Evolutionary conservation across 2,888 invertebrate species (phyloP), one percentile per base, ranked within the genome.

Genomic region (Polydrusus cervinus): DNA sequence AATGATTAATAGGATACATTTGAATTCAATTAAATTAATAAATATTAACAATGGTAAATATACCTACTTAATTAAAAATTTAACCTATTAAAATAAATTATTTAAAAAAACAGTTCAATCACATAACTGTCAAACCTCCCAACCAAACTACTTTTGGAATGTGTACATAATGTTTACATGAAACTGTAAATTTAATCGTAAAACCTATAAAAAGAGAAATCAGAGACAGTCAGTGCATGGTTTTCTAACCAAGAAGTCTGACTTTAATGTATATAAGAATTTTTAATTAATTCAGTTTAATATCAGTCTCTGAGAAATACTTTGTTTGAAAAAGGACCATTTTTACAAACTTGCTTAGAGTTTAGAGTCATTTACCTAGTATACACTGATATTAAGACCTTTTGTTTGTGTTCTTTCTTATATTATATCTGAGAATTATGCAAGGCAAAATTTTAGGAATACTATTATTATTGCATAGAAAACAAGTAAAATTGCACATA

Each of bases 131-230:
- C 25, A 34, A 34, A 34, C 34, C 34, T 34, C 1, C 34, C 34
- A 34, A 6, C 7, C n/a, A n/a, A n/a, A n/a, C 10, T 8, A 34
- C 10, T 53, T n/a, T 30, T 57, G 16, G 7, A 10, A 10, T 38
- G 9, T 16, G 14, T 47, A 38, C 57, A 57, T 16, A 55, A 34
- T n/a, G 34, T 5, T 38, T 14, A 38, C 25, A 57, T 30, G 30
- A 55, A 30, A 61, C n/a, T 43, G 60, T 65, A 65, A 64, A 34
- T 34, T 34, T 34, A 34, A 65, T 65, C 34, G 14, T 65, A 14
- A 65, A 30, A 18, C 25, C 34, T 16, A 51, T 43, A 47, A 43
- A 61, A 49, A 66, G 66, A 66, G 53, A 66, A 53, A 66, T 53
- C 53, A 9, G 20, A 45, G 66, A 49, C 53, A 16, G 20, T 30